Percentiles rank a stretch among this genome's conserved stretches.
These are phyloP conservation scores for Drosophila mettleri DNA, from an alignment of 2,888 invertebrate genomes.

Conservation along the genomic window DNA sequence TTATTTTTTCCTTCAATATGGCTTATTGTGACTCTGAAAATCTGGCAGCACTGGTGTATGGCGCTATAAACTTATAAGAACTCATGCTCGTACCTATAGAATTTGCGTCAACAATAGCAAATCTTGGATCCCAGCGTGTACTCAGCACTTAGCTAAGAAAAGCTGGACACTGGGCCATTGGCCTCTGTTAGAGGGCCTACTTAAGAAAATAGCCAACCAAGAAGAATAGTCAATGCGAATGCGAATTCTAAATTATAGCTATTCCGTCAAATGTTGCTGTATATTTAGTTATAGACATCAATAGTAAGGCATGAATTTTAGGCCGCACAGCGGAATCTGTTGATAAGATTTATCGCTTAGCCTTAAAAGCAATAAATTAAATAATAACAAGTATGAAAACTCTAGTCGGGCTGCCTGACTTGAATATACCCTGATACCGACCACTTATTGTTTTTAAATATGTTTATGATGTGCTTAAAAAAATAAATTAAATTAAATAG, in stretches of 20 bases:
- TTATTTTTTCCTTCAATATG: no score
- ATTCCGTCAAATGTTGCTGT: background rate
- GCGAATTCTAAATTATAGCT: conserved; percentile 19
- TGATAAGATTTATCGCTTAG: conserved; percentile 39
- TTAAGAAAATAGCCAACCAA: background rate
- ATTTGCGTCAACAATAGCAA: conserved; percentile 22
- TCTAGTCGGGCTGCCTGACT: no score
- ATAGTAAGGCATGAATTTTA: background rate
- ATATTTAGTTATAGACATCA: background rate
- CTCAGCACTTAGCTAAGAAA: background rate
- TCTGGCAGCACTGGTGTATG: no score
- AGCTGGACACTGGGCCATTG: no score
- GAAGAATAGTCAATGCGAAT: conserved; percentile 25
- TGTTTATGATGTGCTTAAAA: no score
- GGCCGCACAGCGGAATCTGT: conserved; percentile 38
- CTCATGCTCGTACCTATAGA: conserved; percentile 8
- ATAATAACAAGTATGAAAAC: no score
- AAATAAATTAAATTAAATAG: background rate
- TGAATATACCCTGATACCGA: no score
- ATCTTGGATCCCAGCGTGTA: conserved; percentile 28
- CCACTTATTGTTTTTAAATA: no score
- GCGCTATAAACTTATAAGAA: no score
- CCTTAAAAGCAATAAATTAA: background rate
- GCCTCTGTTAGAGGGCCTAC: conserved; percentile 12
- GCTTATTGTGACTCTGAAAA: no score